Conservation (phyloP, 53 echinoderm and acorn worm genomes). For the Paracentrotus lividus region DNA sequence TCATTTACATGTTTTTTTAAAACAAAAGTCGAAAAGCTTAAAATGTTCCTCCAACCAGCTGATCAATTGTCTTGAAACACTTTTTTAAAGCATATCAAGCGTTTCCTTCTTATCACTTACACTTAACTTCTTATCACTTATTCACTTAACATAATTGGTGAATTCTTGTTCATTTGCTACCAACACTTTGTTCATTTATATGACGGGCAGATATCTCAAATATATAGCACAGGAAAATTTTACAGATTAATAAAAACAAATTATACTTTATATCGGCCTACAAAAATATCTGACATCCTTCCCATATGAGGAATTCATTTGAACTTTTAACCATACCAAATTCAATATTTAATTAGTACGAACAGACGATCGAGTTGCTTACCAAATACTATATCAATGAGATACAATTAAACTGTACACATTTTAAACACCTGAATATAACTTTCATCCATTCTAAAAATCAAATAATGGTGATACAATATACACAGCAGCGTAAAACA, state of each 20-base stretch:
- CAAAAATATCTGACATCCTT: not conserved
- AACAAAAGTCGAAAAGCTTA: too few species aligned
- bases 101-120: not conserved
- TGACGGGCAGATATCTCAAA: not conserved
- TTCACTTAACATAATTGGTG: not conserved
- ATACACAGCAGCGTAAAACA: not conserved
- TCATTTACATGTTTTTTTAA: not conserved
- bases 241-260: not conserved
- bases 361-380: slow-evolving; percentile 10
- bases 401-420: slow-evolving; percentile 34
- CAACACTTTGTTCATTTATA: not conserved
- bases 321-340: not conserved
- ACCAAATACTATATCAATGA: not conserved
- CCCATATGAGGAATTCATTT: not conserved
- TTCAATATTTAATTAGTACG: slow-evolving; percentile 2
- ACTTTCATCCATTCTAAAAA: not conserved
- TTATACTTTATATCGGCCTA: not conserved
- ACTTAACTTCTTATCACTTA: too few species aligned
- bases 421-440: not conserved
- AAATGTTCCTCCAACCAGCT: too few species aligned
- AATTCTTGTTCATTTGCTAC: not conserved
- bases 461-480: not conserved
- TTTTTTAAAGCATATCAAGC: not conserved
- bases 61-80: too few species aligned
- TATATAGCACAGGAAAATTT: not conserved